These are phyloP conservation scores for Hippocampus mohnikei DNA, from an alignment of 2,113 vertebrate genomes.

Conservation along the genomic window DNA sequence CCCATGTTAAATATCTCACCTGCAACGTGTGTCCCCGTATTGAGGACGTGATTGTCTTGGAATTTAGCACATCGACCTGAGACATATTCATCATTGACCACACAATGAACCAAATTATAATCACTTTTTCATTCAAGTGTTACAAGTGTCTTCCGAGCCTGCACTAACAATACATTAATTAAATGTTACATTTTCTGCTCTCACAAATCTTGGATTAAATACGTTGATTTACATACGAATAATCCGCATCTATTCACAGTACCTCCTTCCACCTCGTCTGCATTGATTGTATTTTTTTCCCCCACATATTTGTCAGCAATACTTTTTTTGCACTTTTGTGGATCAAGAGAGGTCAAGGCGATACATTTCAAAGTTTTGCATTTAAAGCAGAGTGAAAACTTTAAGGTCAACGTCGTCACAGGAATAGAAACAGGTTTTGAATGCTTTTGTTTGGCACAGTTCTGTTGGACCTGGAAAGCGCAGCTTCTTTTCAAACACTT, in stretches of 20 bases:
- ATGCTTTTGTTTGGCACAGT: not conserved
- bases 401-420: not conserved
- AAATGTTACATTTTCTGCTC: not conserved
- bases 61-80: not conserved
- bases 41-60: slow-evolving; percentile 1
- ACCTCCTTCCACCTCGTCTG: slow-evolving; percentile 4
- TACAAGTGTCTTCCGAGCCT: not conserved
- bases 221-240: not conserved
- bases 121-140: not conserved
- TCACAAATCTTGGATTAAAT: not conserved
- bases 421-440: no score
- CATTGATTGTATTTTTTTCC: not conserved
- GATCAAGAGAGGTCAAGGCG: not conserved
- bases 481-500: slow-evolving; percentile 39
- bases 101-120: not conserved
- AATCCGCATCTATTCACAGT: slow-evolving; percentile 11
- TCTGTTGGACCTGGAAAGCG: not conserved
- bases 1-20: not conserved
- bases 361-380: not conserved
- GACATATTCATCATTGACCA: not conserved
- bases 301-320: not conserved
- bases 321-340: slow-evolving; percentile 6
- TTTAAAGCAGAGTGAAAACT: slow-evolving; percentile 4
- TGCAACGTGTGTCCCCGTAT: not conserved
- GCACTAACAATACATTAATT: not conserved